These are phyloP conservation scores for Drosophila erecta DNA, from an alignment of 1,140 invertebrate species.

Conservation along the genomic window DNA sequence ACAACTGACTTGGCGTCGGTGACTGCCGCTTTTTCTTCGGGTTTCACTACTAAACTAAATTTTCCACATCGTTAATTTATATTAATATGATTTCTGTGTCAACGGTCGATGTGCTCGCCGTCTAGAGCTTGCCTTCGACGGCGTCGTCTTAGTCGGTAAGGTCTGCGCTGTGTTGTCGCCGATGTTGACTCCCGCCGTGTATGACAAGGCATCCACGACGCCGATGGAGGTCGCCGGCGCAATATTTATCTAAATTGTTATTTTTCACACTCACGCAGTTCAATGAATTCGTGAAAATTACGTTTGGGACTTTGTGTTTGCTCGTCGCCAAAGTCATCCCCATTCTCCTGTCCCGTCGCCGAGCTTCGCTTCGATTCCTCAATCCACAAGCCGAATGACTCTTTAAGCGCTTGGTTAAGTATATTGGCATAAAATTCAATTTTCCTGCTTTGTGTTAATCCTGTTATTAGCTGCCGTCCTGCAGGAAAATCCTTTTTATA, in stretches of 20 bases:
- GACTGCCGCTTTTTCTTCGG: conserved; percentile 24
- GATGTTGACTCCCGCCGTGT: conserved; percentile 51
- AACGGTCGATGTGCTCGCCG: conserved; percentile 69
- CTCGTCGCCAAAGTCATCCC: conserved; percentile 34
- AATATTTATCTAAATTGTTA: conserved; percentile 85
- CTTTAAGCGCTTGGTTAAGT: conserved; percentile 64
- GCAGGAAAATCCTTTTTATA: conserved; percentile 58
- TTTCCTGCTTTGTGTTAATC: conserved; percentile 79
- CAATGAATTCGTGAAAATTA: conserved; percentile 85
- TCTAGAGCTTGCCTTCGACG: conserved; percentile 42
- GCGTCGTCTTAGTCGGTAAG: conserved; percentile 1
- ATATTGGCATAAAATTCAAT: conserved; percentile 81
- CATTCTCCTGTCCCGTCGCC: conserved; percentile 6
- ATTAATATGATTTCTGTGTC: conserved; percentile 85
- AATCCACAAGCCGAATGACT: conserved; percentile 22
- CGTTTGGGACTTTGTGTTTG: conserved; percentile 84
- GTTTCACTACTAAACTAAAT: conserved; percentile 85
- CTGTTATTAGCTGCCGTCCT: conserved; percentile 74
- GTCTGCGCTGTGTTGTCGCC: conserved; percentile 15
- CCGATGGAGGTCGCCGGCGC: conserved; percentile 80
- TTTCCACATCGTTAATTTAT: conserved; percentile 85
- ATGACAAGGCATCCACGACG: conserved; percentile 39
- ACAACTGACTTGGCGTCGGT: conserved; percentile 34
- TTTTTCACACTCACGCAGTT: conserved; percentile 85
- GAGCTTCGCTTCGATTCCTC: conserved; percentile 19